Percentiles rank a stretch among this genome's conserved stretches.
phyloP scores from a whole-genome alignment of 2,797 vertebrate species.

The Sparus aurata region DNA sequence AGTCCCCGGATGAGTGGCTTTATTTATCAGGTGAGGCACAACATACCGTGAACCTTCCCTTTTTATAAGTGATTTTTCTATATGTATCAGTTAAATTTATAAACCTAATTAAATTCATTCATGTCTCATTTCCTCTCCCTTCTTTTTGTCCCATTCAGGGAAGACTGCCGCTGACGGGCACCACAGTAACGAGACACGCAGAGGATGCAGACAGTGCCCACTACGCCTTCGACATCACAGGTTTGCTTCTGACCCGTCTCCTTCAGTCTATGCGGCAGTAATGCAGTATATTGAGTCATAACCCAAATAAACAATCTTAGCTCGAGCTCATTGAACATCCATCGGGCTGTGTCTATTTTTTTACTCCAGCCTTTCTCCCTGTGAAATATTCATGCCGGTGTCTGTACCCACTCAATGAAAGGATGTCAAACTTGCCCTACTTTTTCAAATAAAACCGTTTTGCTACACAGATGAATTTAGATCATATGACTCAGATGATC shows the following conservation, averaged over 20 bases:
- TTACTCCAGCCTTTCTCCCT: not conserved
- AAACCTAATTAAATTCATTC: too few species aligned
- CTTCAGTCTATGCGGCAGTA: not conserved
- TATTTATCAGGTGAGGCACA: conserved; percentile 93
- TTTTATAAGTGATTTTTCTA: not conserved
- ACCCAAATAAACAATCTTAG: not conserved
- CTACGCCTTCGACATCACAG: conserved; percentile 93
- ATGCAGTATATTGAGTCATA: not conserved
- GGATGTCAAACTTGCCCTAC: not conserved
- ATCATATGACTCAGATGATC: not conserved
- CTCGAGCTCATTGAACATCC: not conserved
- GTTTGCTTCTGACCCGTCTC: conserved; percentile 77
- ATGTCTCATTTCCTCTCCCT: not conserved
- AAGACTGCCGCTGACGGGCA: conserved; percentile 90
- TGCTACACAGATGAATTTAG: not conserved
- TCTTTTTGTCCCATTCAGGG: conserved; percentile 82
- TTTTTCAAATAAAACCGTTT: not conserved
- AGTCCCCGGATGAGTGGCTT: conserved; percentile 99
- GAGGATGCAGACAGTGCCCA: conserved; percentile 90
- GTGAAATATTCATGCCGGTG: not conserved
- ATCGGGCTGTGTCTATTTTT: not conserved
- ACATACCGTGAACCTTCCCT: accelerated
- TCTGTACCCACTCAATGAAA: not conserved
- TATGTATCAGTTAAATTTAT: too few species aligned
- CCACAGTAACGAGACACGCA: conserved; percentile 87